Percentiles rank a stretch among this genome's conserved stretches.
Evolutionary conservation across 53 echinoderm and acorn worm genomes (phyloP).

Genomic region (Luidia sarsii): DNA sequence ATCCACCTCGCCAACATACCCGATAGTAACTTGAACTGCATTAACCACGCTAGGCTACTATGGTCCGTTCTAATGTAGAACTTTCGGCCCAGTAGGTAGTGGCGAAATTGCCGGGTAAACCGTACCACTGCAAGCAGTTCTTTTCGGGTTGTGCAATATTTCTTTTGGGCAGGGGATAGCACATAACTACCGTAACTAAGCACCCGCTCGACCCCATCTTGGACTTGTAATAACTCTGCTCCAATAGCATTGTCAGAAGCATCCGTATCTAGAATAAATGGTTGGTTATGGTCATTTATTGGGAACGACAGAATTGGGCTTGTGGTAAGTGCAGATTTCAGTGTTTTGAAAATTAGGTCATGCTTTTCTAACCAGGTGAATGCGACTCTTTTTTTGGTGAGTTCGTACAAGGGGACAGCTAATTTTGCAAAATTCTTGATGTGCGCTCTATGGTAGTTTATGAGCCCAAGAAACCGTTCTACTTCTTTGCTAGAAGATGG

Average conservation of each 20-base stretch:
- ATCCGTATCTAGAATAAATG: slow-evolving; percentile 50
- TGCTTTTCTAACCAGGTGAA: slow-evolving; percentile 20
- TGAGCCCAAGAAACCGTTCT: background rate
- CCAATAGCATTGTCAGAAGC: slow-evolving; percentile 36
- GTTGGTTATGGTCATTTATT: background rate
- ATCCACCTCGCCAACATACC: slow-evolving; percentile 65
- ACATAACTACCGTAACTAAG: slow-evolving; percentile 31
- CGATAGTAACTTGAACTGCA: slow-evolving; percentile 33
- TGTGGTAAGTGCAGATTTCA: background rate
- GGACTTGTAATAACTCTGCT: slow-evolving; percentile 19
- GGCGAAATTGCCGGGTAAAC: slow-evolving; percentile 42
- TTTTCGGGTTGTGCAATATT: slow-evolving; percentile 48
- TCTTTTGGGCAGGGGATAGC: slow-evolving; percentile 20
- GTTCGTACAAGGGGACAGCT: slow-evolving; percentile 8
- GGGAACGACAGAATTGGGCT: background rate
- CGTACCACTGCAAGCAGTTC: slow-evolving; percentile 49
- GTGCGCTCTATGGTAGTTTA: slow-evolving; percentile 6
- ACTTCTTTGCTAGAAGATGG: background rate
- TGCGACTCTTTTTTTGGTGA: background rate
- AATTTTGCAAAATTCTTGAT: slow-evolving; percentile 19
- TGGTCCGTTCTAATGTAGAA: slow-evolving; percentile 60
- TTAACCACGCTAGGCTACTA: slow-evolving; percentile 42
- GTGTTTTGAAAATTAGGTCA: background rate
- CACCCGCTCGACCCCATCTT: slow-evolving; percentile 32
- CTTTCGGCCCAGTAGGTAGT: slow-evolving; percentile 38